These are phyloP conservation scores for Stenchaetothrips biformis DNA, from an alignment of 2,888 invertebrate genomes.

Conservation along the genomic window DNA sequence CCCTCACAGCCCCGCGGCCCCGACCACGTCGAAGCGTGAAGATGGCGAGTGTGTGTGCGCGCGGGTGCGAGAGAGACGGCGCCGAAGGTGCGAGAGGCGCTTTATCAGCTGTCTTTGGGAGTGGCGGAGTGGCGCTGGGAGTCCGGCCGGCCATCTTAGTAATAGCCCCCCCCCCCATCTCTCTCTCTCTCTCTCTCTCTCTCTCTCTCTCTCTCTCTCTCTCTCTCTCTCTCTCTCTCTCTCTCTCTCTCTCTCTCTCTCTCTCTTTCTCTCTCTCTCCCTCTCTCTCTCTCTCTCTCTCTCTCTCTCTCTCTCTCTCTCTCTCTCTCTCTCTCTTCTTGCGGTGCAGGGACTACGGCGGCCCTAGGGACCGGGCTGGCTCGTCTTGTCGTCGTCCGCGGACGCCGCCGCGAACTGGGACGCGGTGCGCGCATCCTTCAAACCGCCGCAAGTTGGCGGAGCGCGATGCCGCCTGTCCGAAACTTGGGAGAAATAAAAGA, in stretches of 20 bases:
- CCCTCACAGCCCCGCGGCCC: not conserved
- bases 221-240: too few species aligned
- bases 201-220: not conserved
- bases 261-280: too few species aligned
- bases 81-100: not conserved
- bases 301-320: constrained; percentile 21
- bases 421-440: too few species aligned
- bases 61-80: not conserved
- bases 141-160: not conserved
- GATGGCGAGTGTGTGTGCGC: not conserved
- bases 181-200: not conserved
- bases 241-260: too few species aligned
- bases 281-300: not conserved
- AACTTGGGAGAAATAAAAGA: too few species aligned
- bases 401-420: too few species aligned
- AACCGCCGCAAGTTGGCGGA: too few species aligned
- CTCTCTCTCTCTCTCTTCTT: not conserved
- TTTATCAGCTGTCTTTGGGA: constrained; percentile 18
- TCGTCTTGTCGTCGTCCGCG: too few species aligned
- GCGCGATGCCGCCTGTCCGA: too few species aligned
- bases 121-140: not conserved
- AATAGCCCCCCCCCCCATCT: not conserved
- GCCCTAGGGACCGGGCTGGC: too few species aligned
- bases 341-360: too few species aligned
- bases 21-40: not conserved